Conservation (phyloP, 2,888 invertebrate species). For the Sicus ferrugineus region DNA sequence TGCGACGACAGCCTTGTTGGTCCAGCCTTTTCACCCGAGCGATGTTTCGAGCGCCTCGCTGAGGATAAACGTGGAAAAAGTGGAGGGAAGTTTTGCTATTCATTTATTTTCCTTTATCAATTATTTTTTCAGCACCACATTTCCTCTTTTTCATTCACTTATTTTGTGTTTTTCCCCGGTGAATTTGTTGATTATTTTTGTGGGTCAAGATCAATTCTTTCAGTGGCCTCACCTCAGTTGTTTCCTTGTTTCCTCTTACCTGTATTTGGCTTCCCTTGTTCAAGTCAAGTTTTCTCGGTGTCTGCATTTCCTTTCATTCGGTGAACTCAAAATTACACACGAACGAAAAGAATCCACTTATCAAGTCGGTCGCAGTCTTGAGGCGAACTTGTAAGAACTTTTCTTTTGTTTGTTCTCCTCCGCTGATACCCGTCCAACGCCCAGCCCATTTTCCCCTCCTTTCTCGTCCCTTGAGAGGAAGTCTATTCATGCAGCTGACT, state of each 20-base stretch:
- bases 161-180: no score
- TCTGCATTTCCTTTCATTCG: neutral
- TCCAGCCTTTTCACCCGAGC: no score
- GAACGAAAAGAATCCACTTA: slow-evolving; percentile 1
- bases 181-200: slow-evolving; percentile 2
- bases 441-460: neutral
- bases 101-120: no score
- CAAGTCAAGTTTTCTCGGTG: neutral
- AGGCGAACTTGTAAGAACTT: slow-evolving; percentile 14
- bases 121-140: no score
- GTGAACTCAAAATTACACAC: neutral
- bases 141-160: neutral
- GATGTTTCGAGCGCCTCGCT: no score
- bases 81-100: no score
- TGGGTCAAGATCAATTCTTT: slow-evolving; percentile 15
- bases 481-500: slow-evolving; percentile 10
- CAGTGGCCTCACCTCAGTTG: neutral
- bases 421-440: neutral
- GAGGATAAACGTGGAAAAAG: no score
- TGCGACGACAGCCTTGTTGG: no score
- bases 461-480: neutral
- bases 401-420: neutral
- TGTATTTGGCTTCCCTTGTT: slow-evolving; percentile 6
- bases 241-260: neutral
- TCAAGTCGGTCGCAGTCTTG: slow-evolving; percentile 11